Percentiles rank a stretch among this genome's conserved stretches.
phyloP scores from a whole-genome alignment of 2,888 invertebrate genomes.

The Stictocephala bisonia region DNA sequence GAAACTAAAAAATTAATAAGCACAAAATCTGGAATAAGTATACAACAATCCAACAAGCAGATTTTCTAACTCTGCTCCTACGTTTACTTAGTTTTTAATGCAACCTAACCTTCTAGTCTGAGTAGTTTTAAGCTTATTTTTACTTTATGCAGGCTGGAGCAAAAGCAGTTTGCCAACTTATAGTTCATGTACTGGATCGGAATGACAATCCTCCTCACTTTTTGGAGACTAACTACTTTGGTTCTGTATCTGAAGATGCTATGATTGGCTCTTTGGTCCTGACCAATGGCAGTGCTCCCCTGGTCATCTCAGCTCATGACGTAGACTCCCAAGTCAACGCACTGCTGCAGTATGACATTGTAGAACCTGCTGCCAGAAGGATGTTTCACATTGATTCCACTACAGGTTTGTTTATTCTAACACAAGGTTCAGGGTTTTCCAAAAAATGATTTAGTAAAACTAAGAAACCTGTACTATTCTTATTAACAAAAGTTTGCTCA shows the following conservation, averaged over 20 bases:
- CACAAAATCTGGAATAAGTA: too few relatives aligned
- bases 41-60: too few relatives aligned
- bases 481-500: neutral
- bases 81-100: too few relatives aligned
- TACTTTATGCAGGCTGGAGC: conserved; percentile 73
- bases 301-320: conserved; percentile 88
- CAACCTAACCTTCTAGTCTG: too few relatives aligned
- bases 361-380: conserved; percentile 80
- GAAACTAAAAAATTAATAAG: too few relatives aligned
- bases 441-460: too few relatives aligned
- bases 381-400: conserved; percentile 88
- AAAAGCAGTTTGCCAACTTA: conserved; percentile 75
- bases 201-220: conserved; percentile 88
- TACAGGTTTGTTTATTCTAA: conserved; percentile 67
- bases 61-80: too few relatives aligned
- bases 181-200: conserved; percentile 87
- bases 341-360: conserved; percentile 84
- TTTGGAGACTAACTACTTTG: conserved; percentile 73
- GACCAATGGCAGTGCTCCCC: conserved; percentile 75
- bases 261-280: conserved; percentile 79
- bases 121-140: too few relatives aligned
- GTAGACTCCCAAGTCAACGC: conserved; percentile 89
- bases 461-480: neutral
- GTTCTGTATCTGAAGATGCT: conserved; percentile 81
- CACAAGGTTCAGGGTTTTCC: neutral